Evolutionary conservation across 2,888 invertebrate genomes (phyloP).

Genomic region (Homarus gammarus): DNA sequence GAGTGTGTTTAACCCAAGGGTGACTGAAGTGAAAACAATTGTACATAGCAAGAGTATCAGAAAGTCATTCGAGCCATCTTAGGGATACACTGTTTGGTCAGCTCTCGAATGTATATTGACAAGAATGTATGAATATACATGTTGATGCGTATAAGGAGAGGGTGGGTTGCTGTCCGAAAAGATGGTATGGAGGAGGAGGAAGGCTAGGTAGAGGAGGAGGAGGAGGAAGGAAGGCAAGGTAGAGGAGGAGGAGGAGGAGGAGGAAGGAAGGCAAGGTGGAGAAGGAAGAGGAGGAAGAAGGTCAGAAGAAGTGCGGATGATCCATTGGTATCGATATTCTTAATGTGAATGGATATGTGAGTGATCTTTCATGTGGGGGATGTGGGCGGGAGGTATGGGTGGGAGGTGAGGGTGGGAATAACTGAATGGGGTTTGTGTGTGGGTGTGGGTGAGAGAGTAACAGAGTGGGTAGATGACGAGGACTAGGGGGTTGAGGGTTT

Average conservation of each 20-base stretch:
- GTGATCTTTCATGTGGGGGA: too few species aligned
- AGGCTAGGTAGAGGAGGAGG: background rate
- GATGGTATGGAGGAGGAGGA: background rate
- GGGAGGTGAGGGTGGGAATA: too few species aligned
- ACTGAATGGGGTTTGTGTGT: too few species aligned
- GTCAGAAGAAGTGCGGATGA: conserved; percentile 2
- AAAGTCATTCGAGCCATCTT: background rate
- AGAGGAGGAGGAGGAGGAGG: background rate
- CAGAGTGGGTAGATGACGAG: background rate
- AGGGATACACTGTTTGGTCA: background rate
- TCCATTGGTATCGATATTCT: too few species aligned
- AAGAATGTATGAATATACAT: background rate
- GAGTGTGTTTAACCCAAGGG: background rate
- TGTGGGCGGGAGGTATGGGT: too few species aligned
- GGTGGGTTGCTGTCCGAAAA: too few species aligned
- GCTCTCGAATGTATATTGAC: conserved; percentile 11
- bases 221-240: background rate
- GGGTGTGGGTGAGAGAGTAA: background rate
- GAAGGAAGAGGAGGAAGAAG: background rate
- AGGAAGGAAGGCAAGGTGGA: background rate
- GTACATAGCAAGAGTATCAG: background rate
- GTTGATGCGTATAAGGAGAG: background rate
- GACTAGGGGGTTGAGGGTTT: too few species aligned
- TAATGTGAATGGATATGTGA: too few species aligned
- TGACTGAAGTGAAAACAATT: background rate